Evolutionary conservation across 2,113 vertebrate species (phyloP).

Genomic region (Thalassarche chlororhynchos): DNA sequence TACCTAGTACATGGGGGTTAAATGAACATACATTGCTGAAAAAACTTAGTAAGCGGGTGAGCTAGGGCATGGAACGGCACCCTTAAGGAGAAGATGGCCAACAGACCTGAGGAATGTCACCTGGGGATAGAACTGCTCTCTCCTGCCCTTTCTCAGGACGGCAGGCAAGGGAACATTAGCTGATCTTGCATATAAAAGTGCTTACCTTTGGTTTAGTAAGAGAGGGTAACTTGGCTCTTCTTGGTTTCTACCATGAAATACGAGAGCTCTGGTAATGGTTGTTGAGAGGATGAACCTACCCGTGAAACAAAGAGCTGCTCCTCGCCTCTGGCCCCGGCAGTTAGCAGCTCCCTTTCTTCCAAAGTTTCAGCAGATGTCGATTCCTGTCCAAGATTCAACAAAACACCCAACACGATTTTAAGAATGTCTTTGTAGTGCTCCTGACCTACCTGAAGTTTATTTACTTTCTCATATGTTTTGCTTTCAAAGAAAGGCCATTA

Average conservation of each 20-base stretch:
- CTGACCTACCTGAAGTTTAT: background rate
- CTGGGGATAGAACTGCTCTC: background rate
- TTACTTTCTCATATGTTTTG: background rate
- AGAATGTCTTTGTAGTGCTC: background rate
- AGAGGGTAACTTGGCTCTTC: background rate
- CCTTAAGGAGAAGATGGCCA: background rate
- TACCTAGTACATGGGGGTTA: background rate
- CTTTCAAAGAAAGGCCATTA: background rate
- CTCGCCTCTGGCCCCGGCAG: background rate
- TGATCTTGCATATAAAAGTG: background rate
- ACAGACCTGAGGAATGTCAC: background rate
- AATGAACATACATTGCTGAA: background rate
- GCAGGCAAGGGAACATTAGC: background rate
- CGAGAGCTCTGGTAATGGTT: fast-evolving
- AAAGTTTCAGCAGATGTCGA: background rate
- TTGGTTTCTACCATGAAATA: background rate
- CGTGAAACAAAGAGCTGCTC: background rate
- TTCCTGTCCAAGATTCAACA: background rate
- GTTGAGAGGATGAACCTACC: background rate
- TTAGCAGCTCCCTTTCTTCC: background rate
- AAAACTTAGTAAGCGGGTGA: background rate
- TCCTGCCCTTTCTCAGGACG: background rate
- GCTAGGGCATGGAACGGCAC: fast-evolving
- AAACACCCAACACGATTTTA: background rate
- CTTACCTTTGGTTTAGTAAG: fast-evolving